Conservation (phyloP, 2,113 vertebrate genomes). For the Rhinichthys klamathensis region DNA sequence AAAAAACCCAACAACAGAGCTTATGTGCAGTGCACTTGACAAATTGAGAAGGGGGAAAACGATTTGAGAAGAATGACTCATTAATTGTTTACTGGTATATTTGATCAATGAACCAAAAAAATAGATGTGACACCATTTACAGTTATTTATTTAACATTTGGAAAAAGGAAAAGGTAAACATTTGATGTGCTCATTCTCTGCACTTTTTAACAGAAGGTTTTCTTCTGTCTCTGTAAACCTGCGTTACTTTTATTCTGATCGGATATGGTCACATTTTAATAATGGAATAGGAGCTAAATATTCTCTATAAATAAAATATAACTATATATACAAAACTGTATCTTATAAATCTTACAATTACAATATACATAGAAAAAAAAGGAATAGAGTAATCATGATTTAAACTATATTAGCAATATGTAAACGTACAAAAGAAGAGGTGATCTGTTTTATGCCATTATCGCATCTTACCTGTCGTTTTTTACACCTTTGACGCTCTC, state of each 20-base stretch:
- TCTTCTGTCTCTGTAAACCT: neutral
- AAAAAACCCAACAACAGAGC: neutral
- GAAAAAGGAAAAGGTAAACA: neutral
- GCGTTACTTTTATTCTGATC: neutral
- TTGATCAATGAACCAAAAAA: neutral
- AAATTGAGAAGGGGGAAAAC: too few species aligned
- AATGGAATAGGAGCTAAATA: slow-evolving; percentile 7
- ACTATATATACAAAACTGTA: slow-evolving; percentile 49
- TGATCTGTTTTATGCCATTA: neutral
- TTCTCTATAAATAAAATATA: slow-evolving; percentile 54
- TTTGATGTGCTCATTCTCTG: neutral
- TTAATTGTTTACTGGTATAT: neutral
- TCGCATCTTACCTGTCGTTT: neutral
- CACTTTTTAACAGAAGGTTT: slow-evolving; percentile 4
- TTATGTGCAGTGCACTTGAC: neutral
- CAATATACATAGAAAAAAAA: slow-evolving; percentile 12
- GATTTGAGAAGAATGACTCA: neutral
- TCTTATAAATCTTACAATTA: slow-evolving; percentile 41
- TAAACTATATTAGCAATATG: slow-evolving; percentile 3
- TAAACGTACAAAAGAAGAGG: slow-evolving; percentile 5
- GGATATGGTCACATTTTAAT: slow-evolving; percentile 16
- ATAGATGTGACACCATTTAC: neutral
- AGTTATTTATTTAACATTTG: neutral
- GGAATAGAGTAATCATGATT: neutral
- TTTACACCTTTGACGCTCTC: neutral